These are phyloP conservation scores for Hemistola chrysoprasaria DNA, from an alignment of 2,888 invertebrate species.

Conservation along the genomic window DNA sequence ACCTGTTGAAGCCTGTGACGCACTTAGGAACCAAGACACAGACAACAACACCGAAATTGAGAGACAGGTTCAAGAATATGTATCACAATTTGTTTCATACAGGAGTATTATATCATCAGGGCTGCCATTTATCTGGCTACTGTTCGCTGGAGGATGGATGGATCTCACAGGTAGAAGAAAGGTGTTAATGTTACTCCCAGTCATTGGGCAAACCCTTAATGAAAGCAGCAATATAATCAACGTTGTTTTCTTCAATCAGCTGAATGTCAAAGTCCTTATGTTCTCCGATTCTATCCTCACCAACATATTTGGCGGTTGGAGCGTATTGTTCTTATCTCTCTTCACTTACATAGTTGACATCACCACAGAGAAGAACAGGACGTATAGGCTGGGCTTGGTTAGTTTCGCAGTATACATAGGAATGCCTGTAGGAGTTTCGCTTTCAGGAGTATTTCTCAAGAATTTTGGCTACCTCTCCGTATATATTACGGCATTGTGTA, in stretches of 20 bases:
- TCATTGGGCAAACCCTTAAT: no score
- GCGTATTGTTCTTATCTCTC: no score
- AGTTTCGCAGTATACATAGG: conserved; percentile 28
- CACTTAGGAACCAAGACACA: no score
- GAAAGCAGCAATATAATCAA: neutral
- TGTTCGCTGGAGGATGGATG: neutral
- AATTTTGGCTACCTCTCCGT: conserved; percentile 40
- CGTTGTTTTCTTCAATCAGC: conserved; percentile 1
- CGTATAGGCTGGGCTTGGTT: conserved; percentile 65
- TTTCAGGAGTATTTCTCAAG: conserved; percentile 28
- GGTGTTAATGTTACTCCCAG: no score
- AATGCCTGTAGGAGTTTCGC: conserved; percentile 27
- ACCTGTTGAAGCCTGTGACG: no score
- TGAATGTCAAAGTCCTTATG: neutral
- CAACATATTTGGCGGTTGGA: conserved; percentile 2
- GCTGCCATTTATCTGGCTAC: no score
- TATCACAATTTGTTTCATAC: neutral
- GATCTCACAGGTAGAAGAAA: neutral
- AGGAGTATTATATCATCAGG: neutral
- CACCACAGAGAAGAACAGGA: conserved; percentile 54
- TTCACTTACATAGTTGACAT: no score
- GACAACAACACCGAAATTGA: no score
- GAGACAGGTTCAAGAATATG: no score
- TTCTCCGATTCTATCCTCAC: neutral
- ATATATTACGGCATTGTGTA: no score